Conservation (phyloP, 1,140 invertebrate genomes). For the Pseudomyrmex cubaensis region DNA sequence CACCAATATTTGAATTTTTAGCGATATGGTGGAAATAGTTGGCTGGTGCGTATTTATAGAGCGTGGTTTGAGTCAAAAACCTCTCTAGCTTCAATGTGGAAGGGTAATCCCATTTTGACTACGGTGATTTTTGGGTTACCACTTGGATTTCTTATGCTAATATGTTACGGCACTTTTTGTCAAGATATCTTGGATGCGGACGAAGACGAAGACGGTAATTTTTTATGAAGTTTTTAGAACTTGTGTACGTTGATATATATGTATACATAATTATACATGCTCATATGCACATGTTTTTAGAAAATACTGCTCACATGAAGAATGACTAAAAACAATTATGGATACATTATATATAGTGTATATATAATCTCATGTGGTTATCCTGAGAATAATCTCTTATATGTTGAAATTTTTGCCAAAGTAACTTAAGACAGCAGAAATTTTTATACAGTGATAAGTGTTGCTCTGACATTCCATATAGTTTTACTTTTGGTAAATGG, state of each 20-base stretch:
- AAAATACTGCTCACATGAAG: slow-evolving; percentile 80
- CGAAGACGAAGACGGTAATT: slow-evolving; percentile 89
- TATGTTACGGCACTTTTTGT: slow-evolving; percentile 97
- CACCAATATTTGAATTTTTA: slow-evolving; percentile 78
- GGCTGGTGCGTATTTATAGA: slow-evolving; percentile 90
- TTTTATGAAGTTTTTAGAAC: neutral
- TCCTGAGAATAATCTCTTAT: slow-evolving; percentile 5
- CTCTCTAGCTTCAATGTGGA: slow-evolving; percentile 93
- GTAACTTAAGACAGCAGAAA: slow-evolving; percentile 26
- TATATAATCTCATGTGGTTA: slow-evolving; percentile 34
- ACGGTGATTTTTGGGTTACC: slow-evolving; percentile 95
- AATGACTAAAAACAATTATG: slow-evolving; percentile 77
- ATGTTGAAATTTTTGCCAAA: slow-evolving; percentile 41
- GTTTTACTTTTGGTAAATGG: slow-evolving; percentile 9
- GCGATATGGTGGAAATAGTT: slow-evolving; percentile 93
- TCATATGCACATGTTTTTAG: slow-evolving; percentile 67
- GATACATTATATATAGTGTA: slow-evolving; percentile 48
- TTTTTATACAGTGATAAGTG: slow-evolving; percentile 17
- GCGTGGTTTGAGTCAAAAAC: slow-evolving; percentile 92
- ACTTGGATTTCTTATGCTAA: slow-evolving; percentile 95
- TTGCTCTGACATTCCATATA: slow-evolving; percentile 28
- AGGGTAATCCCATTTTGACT: slow-evolving; percentile 95
- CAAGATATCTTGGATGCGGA: slow-evolving; percentile 97
- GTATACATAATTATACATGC: slow-evolving; percentile 44
- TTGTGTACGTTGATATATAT: neutral